phyloP scores from a whole-genome alignment of 2,888 invertebrate species.

The Pandemis cinnamomeana region DNA sequence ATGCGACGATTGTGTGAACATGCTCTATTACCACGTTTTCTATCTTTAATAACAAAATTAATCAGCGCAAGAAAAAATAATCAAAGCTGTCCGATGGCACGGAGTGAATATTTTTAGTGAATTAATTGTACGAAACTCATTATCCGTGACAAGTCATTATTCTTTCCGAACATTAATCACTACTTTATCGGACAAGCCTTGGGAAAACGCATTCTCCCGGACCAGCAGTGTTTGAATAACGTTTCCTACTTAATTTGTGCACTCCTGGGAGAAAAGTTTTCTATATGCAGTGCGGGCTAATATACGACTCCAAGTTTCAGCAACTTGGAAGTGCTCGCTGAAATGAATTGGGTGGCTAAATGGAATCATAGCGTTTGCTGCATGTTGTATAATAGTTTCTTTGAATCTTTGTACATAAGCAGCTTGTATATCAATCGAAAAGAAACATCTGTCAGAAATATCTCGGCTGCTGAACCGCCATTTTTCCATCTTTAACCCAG shows the following conservation, averaged over 20 bases:
- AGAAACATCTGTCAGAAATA: too few relatives aligned
- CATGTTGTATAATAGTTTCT: background rate
- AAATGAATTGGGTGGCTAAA: conserved; percentile 33
- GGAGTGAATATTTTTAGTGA: conserved; percentile 32
- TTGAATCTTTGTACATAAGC: too few relatives aligned
- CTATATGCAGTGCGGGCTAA: conserved; percentile 36
- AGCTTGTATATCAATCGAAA: too few relatives aligned
- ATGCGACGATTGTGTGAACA: too few relatives aligned
- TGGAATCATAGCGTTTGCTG: conserved; percentile 27
- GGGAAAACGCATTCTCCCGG: conserved; percentile 38
- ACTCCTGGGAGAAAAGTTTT: conserved; percentile 44
- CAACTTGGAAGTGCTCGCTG: conserved; percentile 28
- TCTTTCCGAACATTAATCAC: conserved; percentile 43
- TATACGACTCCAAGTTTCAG: conserved; percentile 37
- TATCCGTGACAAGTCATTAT: conserved; percentile 42
- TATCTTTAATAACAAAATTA: conserved; percentile 2
- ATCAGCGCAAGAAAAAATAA: conserved; percentile 11
- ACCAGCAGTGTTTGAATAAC: conserved; percentile 41
- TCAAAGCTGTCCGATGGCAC: conserved; percentile 19
- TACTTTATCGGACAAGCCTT: conserved; percentile 40
- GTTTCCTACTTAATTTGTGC: conserved; percentile 44
- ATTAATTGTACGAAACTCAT: conserved; percentile 40
- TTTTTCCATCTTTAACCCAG: too few relatives aligned
- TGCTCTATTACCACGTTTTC: background rate
- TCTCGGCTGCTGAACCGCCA: too few relatives aligned